A percentile compares a stretch with the other conserved stretches of the same genome.
These are phyloP conservation scores for Urechis unicinctus DNA, from an alignment of 2,888 invertebrate genomes.

Conservation along the genomic window DNA sequence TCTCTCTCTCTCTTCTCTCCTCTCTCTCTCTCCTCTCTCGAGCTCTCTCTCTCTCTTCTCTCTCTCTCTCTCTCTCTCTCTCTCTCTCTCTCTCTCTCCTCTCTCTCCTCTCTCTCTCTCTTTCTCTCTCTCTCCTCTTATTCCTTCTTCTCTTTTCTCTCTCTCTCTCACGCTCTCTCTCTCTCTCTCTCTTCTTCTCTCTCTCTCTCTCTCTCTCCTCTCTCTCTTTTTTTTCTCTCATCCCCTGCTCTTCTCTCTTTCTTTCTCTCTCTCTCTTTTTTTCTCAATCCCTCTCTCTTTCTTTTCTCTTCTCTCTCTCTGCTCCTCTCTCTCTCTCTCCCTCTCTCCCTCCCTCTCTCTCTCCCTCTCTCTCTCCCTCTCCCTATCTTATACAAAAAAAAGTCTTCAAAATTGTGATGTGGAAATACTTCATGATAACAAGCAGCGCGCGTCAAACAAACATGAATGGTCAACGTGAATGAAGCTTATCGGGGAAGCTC, in stretches of 20 bases:
- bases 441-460: no score
- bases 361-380: constrained; percentile 7
- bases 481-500: no score
- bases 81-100: constrained; percentile 9
- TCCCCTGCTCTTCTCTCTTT: no score
- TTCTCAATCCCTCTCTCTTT: no score
- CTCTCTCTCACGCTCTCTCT: no score
- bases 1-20: constrained; percentile 4
- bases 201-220: neutral
- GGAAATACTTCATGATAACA: no score
- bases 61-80: constrained; percentile 9
- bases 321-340: no score
- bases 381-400: no score
- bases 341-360: constrained; percentile 8
- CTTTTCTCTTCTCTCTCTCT: constrained; percentile 5
- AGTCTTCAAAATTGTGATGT: no score
- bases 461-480: no score
- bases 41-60: constrained; percentile 3
- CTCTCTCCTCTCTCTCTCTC: constrained; percentile 5
- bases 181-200: neutral
- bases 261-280: no score
- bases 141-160: constrained; percentile 3
- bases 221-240: neutral
- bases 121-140: no score
- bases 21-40: constrained; percentile 7